Evolutionary conservation across 2,797 vertebrate species (phyloP), one percentile per base, ranked within the genome.

Genomic region (Schizopygopsis pylzovi): DNA sequence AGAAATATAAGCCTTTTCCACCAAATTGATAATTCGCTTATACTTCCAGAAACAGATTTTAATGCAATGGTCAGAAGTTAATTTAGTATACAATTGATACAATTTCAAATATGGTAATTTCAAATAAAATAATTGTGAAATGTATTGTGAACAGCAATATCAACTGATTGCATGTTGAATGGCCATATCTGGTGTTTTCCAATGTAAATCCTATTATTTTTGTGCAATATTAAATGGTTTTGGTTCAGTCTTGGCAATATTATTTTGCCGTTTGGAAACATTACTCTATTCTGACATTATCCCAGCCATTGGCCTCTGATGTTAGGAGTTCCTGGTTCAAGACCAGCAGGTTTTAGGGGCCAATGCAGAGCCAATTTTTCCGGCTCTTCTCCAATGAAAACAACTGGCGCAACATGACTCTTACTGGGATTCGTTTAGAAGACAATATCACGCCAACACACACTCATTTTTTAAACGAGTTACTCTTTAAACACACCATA

Each of bases 401-500:
- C 76, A 43, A 18, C 13, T 25, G 37, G 22, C 43, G 22, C 22
- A 59, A 43, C 76, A 54, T 20, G 33, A 20, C 33, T 33, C 11
- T 41, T 15, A 56, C 75, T 79, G 13, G 54, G 4, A 79, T 79
- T 54, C 1, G 0, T 76, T 61, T n/a, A 79, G 37, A 15, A 28
- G 33, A 59, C 54, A 79, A 45, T 45, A 79, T 63, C 39, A 65
- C 10, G 2, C 22, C 33, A 77, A 63, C 10, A 39, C 45, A 15
- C 41, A 63, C n/a, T 83, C 33, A 15, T 56, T 39, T 49, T 76
- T 43, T 0, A 71, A 67, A 28, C 47, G 41, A 83, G 82, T 12
- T 28, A 25, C 25, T 47, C 33, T 72, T 79, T 43, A 84, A 54
- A 67, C 71, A n/a, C 61, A 82, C n/a, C 41, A 43, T 82, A 67